These are phyloP conservation scores for Diplodus sargus DNA, from an alignment of 2,797 vertebrate genomes.

Conservation along the genomic window DNA sequence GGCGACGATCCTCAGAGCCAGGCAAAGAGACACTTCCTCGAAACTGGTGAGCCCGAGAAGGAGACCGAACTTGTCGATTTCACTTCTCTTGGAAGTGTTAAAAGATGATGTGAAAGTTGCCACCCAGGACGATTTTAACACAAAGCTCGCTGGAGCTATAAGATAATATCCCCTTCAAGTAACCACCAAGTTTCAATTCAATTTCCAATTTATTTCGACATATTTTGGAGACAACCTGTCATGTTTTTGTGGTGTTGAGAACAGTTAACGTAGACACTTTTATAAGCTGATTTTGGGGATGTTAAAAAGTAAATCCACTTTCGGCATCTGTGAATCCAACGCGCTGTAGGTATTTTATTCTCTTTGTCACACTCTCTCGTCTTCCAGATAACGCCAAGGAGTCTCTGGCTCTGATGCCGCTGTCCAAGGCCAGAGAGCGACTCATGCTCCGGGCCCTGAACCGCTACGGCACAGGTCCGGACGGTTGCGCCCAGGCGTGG, in stretches of 20 bases:
- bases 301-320: neutral
- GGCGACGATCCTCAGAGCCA: conserved; percentile 89
- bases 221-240: neutral
- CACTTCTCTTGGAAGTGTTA: neutral
- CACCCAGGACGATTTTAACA: neutral
- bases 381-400: conserved; percentile 91
- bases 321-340: neutral
- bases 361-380: neutral
- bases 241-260: neutral
- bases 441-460: conserved; percentile 92
- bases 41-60: conserved; percentile 84
- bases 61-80: neutral
- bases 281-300: neutral
- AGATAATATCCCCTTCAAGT: too few species aligned
- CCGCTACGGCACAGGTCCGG: conserved; percentile 89
- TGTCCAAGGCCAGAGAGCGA: conserved; percentile 91
- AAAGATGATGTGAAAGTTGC: conserved; percentile 5
- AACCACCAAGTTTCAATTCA: neutral
- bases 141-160: neutral
- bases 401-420: conserved; percentile 89
- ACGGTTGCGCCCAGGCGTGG: conserved; percentile 91
- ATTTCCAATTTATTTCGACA: neutral
- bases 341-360: neutral
- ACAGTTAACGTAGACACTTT: neutral
- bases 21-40: conserved; percentile 93